phyloP scores from a whole-genome alignment of 2,113 vertebrate genomes.

The Irena cyanogastra region DNA sequence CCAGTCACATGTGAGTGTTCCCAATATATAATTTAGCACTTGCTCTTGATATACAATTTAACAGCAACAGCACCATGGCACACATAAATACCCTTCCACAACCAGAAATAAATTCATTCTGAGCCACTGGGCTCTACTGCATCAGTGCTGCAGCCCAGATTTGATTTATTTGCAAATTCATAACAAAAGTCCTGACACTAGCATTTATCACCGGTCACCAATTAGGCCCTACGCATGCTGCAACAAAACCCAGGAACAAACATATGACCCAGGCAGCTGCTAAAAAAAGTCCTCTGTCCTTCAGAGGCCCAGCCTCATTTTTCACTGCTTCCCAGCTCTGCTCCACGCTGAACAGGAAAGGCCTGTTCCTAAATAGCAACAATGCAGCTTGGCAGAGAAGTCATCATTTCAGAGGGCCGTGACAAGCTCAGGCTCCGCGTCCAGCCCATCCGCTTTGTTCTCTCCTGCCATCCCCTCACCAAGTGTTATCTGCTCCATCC shows the following conservation, averaged over 20 bases:
- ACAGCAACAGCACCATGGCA: background rate
- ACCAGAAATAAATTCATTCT: slow-evolving; percentile 17
- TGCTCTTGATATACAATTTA: background rate
- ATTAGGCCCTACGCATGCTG: background rate
- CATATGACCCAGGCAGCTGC: background rate
- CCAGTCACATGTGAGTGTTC: background rate
- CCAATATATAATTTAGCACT: background rate
- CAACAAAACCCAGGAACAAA: slow-evolving; percentile 19
- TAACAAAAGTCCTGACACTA: slow-evolving; percentile 6
- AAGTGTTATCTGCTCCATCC: background rate
- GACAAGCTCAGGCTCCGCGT: background rate
- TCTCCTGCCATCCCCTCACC: background rate
- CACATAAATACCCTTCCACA: background rate
- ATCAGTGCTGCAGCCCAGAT: background rate
- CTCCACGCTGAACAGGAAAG: background rate
- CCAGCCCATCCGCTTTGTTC: background rate
- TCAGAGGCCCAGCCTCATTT: background rate
- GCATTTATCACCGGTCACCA: slow-evolving; percentile 19
- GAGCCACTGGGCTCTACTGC: background rate
- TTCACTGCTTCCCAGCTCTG: background rate
- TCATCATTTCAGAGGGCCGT: background rate
- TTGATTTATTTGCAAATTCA: slow-evolving; percentile 34
- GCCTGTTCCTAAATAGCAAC: slow-evolving; percentile 10
- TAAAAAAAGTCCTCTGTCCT: slow-evolving; percentile 1
- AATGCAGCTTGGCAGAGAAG: slow-evolving; percentile 1